Conservation (phyloP, 2,797 vertebrate genomes). For the Eurystomus glaucurus region DNA sequence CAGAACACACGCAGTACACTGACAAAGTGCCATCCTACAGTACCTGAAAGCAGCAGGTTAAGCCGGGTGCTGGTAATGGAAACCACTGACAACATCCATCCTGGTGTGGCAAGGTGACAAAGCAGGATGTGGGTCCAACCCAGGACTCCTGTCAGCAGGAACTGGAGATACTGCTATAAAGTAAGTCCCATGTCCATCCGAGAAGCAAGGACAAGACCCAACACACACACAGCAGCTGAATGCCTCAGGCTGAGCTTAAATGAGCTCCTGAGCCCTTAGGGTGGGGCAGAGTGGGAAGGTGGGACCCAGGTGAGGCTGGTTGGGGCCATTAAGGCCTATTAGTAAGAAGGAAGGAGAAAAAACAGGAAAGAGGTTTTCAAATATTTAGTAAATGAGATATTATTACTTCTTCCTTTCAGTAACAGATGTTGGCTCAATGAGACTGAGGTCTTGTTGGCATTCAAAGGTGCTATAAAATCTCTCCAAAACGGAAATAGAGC, state of each 20-base stretch:
- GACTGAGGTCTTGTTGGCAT: background rate
- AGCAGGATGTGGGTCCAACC: background rate
- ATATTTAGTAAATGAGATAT: background rate
- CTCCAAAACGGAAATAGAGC: background rate
- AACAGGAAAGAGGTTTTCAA: background rate
- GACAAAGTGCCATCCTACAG: background rate
- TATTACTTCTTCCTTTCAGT: background rate
- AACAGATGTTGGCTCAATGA: rapidly evolving
- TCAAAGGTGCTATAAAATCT: background rate
- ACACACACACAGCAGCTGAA: rapidly evolving
- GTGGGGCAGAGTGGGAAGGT: rapidly evolving
- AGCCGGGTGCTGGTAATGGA: background rate
- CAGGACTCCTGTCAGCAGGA: background rate
- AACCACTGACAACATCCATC: background rate
- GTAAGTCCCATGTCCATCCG: rapidly evolving
- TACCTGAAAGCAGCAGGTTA: rapidly evolving
- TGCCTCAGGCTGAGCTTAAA: background rate
- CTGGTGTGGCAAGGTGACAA: rapidly evolving
- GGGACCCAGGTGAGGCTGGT: background rate
- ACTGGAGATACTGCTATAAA: background rate
- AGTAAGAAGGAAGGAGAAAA: background rate
- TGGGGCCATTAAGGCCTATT: background rate
- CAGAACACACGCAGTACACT: background rate
- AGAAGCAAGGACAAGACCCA: rapidly evolving
- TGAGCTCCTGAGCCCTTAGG: background rate